Evolutionary conservation across 2,888 invertebrate species (phyloP), one percentile per base, ranked within the genome.

Genomic region (Tetrapedia diversipes): DNA sequence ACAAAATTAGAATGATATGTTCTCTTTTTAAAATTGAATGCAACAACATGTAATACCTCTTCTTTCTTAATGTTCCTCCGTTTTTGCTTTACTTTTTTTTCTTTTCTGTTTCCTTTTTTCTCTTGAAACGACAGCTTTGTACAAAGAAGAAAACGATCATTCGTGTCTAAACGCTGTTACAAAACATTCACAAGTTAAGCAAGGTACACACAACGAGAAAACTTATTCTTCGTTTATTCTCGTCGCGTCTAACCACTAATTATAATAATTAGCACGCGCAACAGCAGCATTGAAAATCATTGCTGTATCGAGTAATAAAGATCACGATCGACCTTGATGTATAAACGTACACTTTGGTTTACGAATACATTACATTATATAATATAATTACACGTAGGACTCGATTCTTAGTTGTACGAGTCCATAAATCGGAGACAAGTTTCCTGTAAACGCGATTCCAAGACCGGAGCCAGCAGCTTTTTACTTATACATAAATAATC

Each of bases 341-440:
- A 82, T 84, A 86, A 86, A 84, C 84, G 79, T 87, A 86, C 84
- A 86, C 86, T 86, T 86, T 86, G 86, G 87, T 86, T 86, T 87
- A 84, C 82, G 85, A 87, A 86, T 86, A 87, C 78, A 77, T 76
- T 76, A 81, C n/a, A n/a, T n/a, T n/a, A n/a, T n/a, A n/a, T n/a
- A n/a, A n/a, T 74, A 75, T 77, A 82, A 82, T 83, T 68, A 70
- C 70, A 64, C 67, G 45, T 39, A 70, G 56, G 41, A 49, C 60
- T 61, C 66, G 54, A 32, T 72, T 69, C n/a, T 57, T 45, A 24
- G 43, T 37, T 29, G 60, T n/a, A 60, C 67, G 41, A 60, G 57
- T 53, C 39, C 29, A 24, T 47, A 34, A 27, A 45, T 41, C 41
- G 71, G 59, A 60, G 63, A 71, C 51, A 53, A 77, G 11, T 29